Base-by-base conservation (phyloP, 1,140 invertebrate genomes). In the Pararge aegeria region DNA sequence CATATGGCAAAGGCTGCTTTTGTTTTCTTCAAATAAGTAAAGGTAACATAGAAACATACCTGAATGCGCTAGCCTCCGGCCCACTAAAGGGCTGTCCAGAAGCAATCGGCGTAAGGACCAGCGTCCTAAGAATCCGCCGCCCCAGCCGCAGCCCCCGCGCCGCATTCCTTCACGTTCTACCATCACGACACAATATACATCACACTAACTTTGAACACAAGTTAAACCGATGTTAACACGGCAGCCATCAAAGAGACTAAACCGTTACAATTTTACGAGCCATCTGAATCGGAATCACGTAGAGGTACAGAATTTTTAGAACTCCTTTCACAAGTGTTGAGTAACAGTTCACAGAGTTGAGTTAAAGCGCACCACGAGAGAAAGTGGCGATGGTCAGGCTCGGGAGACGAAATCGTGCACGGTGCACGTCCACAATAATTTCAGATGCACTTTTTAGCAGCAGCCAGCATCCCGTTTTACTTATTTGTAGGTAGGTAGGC, bases 121-220 rank as follows among this genome's bases (percentile, higher is more conserved):
- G 55, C 86, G 84, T 52, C 86, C 83, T 16, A 89, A 71, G 62
- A 89, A 73, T 13, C 86, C 86, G 61, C 86, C 79, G 52, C 82
- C 86, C 83, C 86, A 87, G 67, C 83, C 80, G 54, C 86, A 89
- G 57, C 86, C 85, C 27, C 85, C 85, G 40, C 85, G 82, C 29
- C 86, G 55, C 79, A 83, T 83, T 12, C 80, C 80, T 55, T 87
- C 82, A 40, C 83, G 75, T 66, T 87, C 83, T 64, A 85, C 83
- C 85, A 88, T 85, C 80, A 88, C 80, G 70, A 70, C 70, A 80
- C 66, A 67, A 55, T 63, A 58, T 75, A 77, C 85, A 87, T 85
- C 48, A 81, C 76, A 80, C 64, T 61, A 60, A 34, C 30, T 34
- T 34, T 34, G 30, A 34, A n/a, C 65, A 78, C 71, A 57, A 55